Percentiles rank a stretch among this genome's conserved stretches.
Evolutionary conservation across 2,888 invertebrate genomes (phyloP).

Genomic region (Scelioninae gen. 1): DNA sequence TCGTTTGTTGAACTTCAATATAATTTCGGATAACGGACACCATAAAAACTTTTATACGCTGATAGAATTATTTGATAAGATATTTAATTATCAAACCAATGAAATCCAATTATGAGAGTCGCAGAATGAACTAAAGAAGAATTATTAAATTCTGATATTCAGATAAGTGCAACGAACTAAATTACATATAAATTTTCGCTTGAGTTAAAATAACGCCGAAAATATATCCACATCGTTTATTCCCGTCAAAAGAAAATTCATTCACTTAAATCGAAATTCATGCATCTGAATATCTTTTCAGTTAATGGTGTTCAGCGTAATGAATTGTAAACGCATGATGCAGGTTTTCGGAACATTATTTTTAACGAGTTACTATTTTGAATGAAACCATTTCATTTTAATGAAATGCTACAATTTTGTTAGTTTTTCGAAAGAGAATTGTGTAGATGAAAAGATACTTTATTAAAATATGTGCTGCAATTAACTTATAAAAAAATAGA

Average conservation of each 20-base stretch:
- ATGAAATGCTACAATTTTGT: background rate
- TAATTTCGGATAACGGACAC: constrained; percentile 10
- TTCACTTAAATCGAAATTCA: background rate
- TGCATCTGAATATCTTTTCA: background rate
- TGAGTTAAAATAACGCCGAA: constrained; percentile 13
- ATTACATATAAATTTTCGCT: constrained; percentile 36
- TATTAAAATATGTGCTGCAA: too few species aligned
- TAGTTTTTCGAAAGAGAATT: too few species aligned
- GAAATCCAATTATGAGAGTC: constrained; percentile 40
- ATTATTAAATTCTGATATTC: constrained; percentile 41
- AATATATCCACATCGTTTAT: background rate
- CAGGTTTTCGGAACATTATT: background rate
- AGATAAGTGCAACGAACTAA: constrained; percentile 22
- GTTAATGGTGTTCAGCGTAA: background rate
- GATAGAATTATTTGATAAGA: constrained; percentile 39
- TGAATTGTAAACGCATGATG: background rate
- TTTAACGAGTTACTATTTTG: background rate
- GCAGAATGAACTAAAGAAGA: constrained; percentile 36
- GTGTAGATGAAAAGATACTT: too few species aligned
- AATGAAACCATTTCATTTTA: background rate
- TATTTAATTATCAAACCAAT: constrained; percentile 50
- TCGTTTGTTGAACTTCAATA: constrained; percentile 12
- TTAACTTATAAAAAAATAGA: too few species aligned
- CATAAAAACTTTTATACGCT: constrained; percentile 23
- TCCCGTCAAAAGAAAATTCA: background rate